These are phyloP conservation scores for Cirrhinus molitorella DNA, from an alignment of 2,797 vertebrate species.

Conservation along the genomic window DNA sequence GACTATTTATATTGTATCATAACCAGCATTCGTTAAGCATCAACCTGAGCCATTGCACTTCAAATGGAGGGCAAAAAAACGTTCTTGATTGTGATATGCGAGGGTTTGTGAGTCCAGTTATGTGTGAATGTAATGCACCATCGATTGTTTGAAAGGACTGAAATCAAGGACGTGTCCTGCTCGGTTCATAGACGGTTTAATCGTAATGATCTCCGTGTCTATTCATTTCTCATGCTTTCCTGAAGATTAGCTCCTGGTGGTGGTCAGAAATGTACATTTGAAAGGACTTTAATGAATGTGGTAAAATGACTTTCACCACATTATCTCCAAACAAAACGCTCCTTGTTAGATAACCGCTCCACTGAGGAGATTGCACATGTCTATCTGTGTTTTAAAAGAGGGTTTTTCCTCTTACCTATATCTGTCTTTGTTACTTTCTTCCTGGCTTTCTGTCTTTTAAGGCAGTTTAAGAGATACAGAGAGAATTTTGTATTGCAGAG, in stretches of 20 bases:
- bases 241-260: slow-evolving; percentile 25
- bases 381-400: slow-evolving; percentile 77
- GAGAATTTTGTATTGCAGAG: slow-evolving; percentile 73
- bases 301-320: slow-evolving; percentile 60
- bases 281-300: slow-evolving; percentile 42
- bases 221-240: slow-evolving; percentile 29
- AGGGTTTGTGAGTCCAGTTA: neutral
- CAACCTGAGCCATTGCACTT: neutral
- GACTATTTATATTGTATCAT: neutral
- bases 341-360: slow-evolving; percentile 74
- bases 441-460: slow-evolving; percentile 65
- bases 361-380: slow-evolving; percentile 70
- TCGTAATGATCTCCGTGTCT: slow-evolving; percentile 19
- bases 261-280: slow-evolving; percentile 29
- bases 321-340: slow-evolving; percentile 79
- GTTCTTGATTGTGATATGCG: neutral
- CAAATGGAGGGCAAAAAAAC: neutral
- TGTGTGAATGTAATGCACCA: neutral
- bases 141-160: slow-evolving; percentile 6
- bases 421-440: neutral
- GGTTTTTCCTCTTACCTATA: slow-evolving; percentile 74
- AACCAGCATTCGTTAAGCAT: neutral
- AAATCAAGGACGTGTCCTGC: slow-evolving; percentile 12
- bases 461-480: slow-evolving; percentile 6
- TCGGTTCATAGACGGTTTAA: slow-evolving; percentile 11